Evolutionary conservation across 2,888 invertebrate genomes (phyloP).

Genomic region (Acleris literana): DNA sequence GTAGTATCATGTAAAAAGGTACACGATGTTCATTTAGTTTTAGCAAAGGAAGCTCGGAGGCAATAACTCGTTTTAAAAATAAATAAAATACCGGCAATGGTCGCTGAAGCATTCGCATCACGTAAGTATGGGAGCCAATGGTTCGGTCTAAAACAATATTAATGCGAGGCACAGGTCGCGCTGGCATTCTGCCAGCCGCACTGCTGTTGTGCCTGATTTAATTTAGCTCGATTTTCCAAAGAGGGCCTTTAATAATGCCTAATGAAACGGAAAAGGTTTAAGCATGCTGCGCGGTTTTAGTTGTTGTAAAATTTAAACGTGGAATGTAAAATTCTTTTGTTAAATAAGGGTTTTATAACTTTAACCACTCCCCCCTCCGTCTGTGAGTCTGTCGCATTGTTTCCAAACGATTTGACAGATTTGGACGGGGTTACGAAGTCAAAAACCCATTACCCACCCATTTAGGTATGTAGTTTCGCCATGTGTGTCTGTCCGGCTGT

Average conservation of each 20-base stretch:
- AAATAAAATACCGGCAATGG: conserved; percentile 26
- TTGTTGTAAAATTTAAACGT: too few species aligned
- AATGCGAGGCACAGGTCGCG: conserved; percentile 45
- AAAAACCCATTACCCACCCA: too few species aligned
- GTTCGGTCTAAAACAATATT: conserved; percentile 53
- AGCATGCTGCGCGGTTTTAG: conserved; percentile 17
- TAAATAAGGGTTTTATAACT: too few species aligned
- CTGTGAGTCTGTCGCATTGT: too few species aligned
- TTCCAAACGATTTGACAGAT: too few species aligned
- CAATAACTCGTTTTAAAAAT: conserved; percentile 13
- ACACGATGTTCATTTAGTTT: neutral
- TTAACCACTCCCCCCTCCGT: too few species aligned
- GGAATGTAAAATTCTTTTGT: too few species aligned
- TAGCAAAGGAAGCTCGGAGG: neutral
- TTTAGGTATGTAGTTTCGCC: too few species aligned
- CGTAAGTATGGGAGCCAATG: conserved; percentile 46
- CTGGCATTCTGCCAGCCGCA: conserved; percentile 55
- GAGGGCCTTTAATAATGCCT: conserved; percentile 41
- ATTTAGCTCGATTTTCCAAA: conserved; percentile 48
- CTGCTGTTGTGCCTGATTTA: conserved; percentile 52
- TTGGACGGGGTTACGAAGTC: too few species aligned
- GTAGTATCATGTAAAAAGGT: too few species aligned
- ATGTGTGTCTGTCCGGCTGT: too few species aligned
- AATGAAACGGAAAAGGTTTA: conserved; percentile 42
- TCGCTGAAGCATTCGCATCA: conserved; percentile 47